Evolutionary conservation across 2,888 invertebrate genomes (phyloP).

Genomic region (Notocelia uddmanniana): DNA sequence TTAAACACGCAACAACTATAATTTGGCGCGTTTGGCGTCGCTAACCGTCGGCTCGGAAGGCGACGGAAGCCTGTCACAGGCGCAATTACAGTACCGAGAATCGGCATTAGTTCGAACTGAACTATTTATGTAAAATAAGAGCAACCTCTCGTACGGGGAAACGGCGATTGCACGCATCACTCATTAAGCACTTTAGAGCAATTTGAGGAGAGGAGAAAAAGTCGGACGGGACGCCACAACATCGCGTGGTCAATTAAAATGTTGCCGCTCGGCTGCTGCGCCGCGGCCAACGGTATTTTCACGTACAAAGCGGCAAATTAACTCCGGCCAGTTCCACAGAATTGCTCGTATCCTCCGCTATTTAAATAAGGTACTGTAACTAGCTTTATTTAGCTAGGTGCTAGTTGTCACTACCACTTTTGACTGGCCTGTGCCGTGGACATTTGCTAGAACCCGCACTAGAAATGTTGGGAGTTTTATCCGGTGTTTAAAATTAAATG

Average conservation of each 20-base stretch:
- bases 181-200: constrained; percentile 86
- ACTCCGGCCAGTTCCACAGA: constrained; percentile 66
- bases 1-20: constrained; percentile 83
- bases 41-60: constrained; percentile 74
- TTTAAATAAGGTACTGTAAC: constrained; percentile 64
- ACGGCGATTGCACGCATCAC: constrained; percentile 85
- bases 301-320: constrained; percentile 63
- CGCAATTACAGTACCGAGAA: constrained; percentile 85
- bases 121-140: constrained; percentile 86
- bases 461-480: background rate
- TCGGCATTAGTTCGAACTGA: constrained; percentile 83
- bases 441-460: background rate
- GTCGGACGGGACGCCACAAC: constrained; percentile 76
- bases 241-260: constrained; percentile 86
- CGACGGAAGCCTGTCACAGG: constrained; percentile 85
- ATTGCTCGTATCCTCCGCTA: constrained; percentile 77
- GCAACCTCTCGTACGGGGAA: constrained; percentile 82
- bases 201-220: constrained; percentile 83
- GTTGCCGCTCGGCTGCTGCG: constrained; percentile 71
- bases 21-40: constrained; percentile 77
- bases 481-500: background rate
- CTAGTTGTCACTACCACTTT: constrained; percentile 19
- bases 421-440: background rate
- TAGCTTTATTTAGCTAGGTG: constrained; percentile 43
- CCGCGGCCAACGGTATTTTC: constrained; percentile 64